Conservation (phyloP, 2,888 invertebrate genomes). For the Protophormia terraenovae region DNA sequence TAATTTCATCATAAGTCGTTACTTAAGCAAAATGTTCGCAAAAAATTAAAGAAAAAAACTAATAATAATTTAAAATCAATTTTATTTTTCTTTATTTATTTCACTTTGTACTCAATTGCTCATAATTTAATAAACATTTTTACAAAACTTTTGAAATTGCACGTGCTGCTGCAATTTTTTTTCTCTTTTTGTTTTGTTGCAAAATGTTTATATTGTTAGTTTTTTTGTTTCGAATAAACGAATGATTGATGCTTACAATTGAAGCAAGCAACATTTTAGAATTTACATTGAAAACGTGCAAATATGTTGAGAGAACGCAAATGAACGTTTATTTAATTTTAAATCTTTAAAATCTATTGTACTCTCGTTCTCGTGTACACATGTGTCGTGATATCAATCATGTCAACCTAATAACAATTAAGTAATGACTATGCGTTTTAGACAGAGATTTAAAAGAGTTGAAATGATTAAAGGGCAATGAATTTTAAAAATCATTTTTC, state of each 20-base stretch:
- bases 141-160: constrained; percentile 47
- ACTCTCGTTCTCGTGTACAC: constrained; percentile 32
- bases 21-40: background rate
- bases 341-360: constrained; percentile 1
- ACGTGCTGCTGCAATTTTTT: no score
- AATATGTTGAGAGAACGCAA: constrained; percentile 42
- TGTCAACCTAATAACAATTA: constrained; percentile 51
- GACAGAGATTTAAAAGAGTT: constrained; percentile 20
- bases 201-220: constrained; percentile 6
- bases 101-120: constrained; percentile 30
- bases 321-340: constrained; percentile 1
- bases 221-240: background rate
- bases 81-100: constrained; percentile 35
- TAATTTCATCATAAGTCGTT: constrained; percentile 62
- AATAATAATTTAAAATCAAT: constrained; percentile 53
- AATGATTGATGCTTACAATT: constrained; percentile 40
- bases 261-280: constrained; percentile 46
- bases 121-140: constrained; percentile 51
- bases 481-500: no score
- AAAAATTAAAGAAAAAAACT: background rate
- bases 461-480: no score
- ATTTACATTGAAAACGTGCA: constrained; percentile 58
- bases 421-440: constrained; percentile 35
- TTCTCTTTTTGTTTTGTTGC: constrained; percentile 45
- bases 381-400: constrained; percentile 66